Evolutionary conservation across 2,888 invertebrate genomes (phyloP).

Genomic region (Masnerella sp.): DNA sequence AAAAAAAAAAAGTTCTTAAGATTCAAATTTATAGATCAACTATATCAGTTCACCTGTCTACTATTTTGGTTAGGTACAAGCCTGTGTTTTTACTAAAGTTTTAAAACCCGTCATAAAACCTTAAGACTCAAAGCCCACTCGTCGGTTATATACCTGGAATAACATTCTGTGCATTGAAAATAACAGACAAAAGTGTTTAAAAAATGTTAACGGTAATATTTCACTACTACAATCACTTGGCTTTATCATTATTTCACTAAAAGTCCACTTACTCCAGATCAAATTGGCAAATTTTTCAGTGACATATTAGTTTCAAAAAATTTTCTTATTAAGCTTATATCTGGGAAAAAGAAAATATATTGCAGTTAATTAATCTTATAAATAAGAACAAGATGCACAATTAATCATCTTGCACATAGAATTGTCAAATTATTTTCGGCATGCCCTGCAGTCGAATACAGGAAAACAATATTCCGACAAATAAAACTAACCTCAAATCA

Average conservation of each 20-base stretch:
- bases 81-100: background rate
- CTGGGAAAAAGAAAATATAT: constrained; percentile 10
- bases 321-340: constrained; percentile 14
- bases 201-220: background rate
- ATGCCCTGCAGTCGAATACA: constrained; percentile 29
- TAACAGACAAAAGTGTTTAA: background rate
- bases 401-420: constrained; percentile 18
- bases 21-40: background rate
- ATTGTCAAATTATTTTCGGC: constrained; percentile 30
- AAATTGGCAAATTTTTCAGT: constrained; percentile 25
- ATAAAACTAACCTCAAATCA: background rate
- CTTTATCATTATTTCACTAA: background rate
- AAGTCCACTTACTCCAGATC: background rate
- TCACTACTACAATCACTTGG: background rate
- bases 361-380: background rate
- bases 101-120: background rate
- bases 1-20: background rate
- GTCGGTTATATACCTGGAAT: background rate
- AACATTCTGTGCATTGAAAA: background rate
- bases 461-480: background rate
- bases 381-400: background rate
- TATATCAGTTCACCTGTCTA: background rate
- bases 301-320: constrained; percentile 8
- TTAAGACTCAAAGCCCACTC: background rate
- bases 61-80: background rate